A percentile compares a stretch with the other conserved stretches of the same genome.
Evolutionary conservation across 2,888 invertebrate species (phyloP).

Genomic region (Ichneumoninae sp.): DNA sequence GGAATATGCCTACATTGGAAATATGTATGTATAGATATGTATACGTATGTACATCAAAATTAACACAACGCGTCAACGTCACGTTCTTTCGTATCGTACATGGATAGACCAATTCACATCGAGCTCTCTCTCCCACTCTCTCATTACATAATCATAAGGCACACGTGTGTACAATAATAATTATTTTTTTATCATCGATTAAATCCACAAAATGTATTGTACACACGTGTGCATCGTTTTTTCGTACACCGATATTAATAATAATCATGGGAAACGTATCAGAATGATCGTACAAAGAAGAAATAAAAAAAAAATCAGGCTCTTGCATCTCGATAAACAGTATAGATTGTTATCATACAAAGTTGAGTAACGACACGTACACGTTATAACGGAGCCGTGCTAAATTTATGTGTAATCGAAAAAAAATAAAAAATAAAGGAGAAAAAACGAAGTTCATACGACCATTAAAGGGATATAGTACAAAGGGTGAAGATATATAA

Average conservation of each 20-base stretch:
- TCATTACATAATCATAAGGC: slow-evolving; percentile 52
- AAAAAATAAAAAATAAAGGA: slow-evolving; percentile 10
- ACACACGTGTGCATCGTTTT: slow-evolving; percentile 43
- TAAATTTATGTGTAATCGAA: slow-evolving; percentile 36
- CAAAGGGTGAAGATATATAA: slow-evolving; percentile 30
- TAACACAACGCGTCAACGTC: slow-evolving; percentile 81
- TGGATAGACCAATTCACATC: slow-evolving; percentile 75
- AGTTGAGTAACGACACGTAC: slow-evolving; percentile 38
- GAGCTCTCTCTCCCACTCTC: slow-evolving; percentile 55
- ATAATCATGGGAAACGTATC: slow-evolving; percentile 42
- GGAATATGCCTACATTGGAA: slow-evolving; percentile 80
- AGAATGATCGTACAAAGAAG: slow-evolving; percentile 44
- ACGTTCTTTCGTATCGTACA: slow-evolving; percentile 76
- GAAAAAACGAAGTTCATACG: slow-evolving; percentile 43
- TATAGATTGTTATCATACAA: slow-evolving; percentile 54
- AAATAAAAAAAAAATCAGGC: slow-evolving; percentile 23
- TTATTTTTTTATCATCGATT: slow-evolving; percentile 39
- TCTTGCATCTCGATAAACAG: slow-evolving; percentile 40
- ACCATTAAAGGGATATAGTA: slow-evolving; percentile 48
- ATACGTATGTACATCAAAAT: slow-evolving; percentile 81
- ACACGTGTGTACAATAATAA: slow-evolving; percentile 45
- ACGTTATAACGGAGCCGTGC: slow-evolving; percentile 33
- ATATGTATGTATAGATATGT: slow-evolving; percentile 77
- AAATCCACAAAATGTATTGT: slow-evolving; percentile 42
- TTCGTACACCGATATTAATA: slow-evolving; percentile 36